Conservation (phyloP, 2,113 vertebrate genomes). For the Malurus elegans region DNA sequence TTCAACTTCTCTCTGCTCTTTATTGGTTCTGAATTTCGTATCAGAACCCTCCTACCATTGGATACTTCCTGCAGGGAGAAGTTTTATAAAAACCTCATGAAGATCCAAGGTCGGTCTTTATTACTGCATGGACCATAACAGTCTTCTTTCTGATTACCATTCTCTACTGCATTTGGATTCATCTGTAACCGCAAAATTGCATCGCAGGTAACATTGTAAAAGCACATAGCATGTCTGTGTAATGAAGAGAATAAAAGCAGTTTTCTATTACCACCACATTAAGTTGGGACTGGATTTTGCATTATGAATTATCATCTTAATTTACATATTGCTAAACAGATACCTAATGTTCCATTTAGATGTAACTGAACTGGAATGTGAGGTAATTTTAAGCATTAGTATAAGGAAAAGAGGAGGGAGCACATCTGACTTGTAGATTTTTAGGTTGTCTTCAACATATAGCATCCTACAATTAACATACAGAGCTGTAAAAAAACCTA, state of each 20-base stretch:
- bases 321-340: background rate
- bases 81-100: background rate
- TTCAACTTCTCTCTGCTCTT: background rate
- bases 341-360: slow-evolving; percentile 10
- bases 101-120: background rate
- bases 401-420: background rate
- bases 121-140: background rate
- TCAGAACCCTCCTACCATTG: background rate
- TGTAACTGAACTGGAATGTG: background rate
- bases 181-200: background rate
- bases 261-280: background rate
- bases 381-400: background rate
- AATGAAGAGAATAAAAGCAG: background rate
- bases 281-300: background rate
- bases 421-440: background rate
- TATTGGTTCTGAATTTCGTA: background rate
- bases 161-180: background rate
- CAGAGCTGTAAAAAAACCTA: background rate
- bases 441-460: background rate
- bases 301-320: background rate
- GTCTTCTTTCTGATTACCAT: background rate
- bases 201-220: background rate
- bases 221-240: background rate
- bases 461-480: background rate
- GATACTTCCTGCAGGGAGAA: background rate